These are phyloP conservation scores for Regulus satrapa DNA, from an alignment of 2,113 vertebrate species.

Conservation along the genomic window DNA sequence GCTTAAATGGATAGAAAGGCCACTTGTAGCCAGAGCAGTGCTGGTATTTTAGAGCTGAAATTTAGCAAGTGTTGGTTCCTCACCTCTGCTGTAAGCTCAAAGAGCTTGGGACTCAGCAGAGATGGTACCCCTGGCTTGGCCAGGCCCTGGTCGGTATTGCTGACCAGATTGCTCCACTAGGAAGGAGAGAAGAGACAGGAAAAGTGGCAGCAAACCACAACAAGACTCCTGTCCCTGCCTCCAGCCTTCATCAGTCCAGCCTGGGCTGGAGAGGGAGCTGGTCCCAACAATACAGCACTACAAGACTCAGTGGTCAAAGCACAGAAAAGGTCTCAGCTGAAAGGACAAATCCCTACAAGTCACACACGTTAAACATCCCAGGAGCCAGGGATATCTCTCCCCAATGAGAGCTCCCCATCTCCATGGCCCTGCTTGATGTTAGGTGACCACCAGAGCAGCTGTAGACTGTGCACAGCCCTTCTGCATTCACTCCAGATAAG, in stretches of 20 bases:
- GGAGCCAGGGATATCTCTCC: neutral
- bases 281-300: neutral
- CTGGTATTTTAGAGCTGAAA: neutral
- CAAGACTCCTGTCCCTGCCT: neutral
- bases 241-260: neutral
- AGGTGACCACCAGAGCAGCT: neutral
- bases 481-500: neutral
- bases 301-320: neutral
- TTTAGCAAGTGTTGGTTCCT: neutral
- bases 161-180: neutral
- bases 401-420: neutral
- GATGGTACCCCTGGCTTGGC: fast-evolving
- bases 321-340: neutral
- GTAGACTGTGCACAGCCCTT: neutral
- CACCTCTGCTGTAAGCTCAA: neutral
- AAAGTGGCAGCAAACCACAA: neutral
- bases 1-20: neutral
- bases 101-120: neutral
- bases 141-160: neutral
- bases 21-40: neutral
- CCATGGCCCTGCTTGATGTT: neutral
- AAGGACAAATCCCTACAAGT: neutral
- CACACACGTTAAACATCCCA: neutral
- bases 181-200: neutral
- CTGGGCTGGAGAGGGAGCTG: neutral